Percentiles rank a stretch among this genome's conserved stretches.
Evolutionary conservation across 2,888 invertebrate species (phyloP).

Genomic region (Archips xylosteana): DNA sequence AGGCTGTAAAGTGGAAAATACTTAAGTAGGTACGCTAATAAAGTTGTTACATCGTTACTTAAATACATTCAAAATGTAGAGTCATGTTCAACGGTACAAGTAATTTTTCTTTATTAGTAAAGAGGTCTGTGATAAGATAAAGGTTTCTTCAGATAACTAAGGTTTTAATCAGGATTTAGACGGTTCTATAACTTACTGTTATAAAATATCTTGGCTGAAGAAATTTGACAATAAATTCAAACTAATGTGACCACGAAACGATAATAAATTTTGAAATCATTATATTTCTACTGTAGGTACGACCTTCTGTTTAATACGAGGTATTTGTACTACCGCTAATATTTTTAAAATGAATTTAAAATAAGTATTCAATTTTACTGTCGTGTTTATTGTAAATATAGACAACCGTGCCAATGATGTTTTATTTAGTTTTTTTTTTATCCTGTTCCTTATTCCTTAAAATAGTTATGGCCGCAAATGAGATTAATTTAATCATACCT

Average conservation of each 20-base stretch:
- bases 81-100: not conserved
- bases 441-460: conserved; percentile 1
- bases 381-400: conserved; percentile 77
- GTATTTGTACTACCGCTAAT: conserved; percentile 41
- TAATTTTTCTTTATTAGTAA: conserved; percentile 28
- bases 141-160: conserved; percentile 22
- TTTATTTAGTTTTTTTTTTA: conserved; percentile 51
- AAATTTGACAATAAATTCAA: conserved; percentile 70
- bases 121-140: conserved; percentile 35
- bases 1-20: conserved; percentile 50
- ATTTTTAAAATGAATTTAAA: conserved; percentile 54
- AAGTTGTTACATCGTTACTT: conserved; percentile 14
- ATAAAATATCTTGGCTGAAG: conserved; percentile 36
- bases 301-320: conserved; percentile 48
- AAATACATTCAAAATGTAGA: conserved; percentile 1
- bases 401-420: conserved; percentile 61
- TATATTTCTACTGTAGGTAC: conserved; percentile 59
- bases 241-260: conserved; percentile 62
- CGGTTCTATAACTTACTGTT: conserved; percentile 10
- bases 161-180: conserved; percentile 1
- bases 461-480: not conserved
- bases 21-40: conserved; percentile 23
- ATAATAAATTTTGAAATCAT: conserved; percentile 66
- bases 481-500: no score
- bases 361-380: conserved; percentile 62